A percentile compares a stretch with the other conserved stretches of the same genome.
These are phyloP conservation scores for Micromussa lordhowensis DNA, from an alignment of 92 coral and sea anemone genomes.

Conservation along the genomic window DNA sequence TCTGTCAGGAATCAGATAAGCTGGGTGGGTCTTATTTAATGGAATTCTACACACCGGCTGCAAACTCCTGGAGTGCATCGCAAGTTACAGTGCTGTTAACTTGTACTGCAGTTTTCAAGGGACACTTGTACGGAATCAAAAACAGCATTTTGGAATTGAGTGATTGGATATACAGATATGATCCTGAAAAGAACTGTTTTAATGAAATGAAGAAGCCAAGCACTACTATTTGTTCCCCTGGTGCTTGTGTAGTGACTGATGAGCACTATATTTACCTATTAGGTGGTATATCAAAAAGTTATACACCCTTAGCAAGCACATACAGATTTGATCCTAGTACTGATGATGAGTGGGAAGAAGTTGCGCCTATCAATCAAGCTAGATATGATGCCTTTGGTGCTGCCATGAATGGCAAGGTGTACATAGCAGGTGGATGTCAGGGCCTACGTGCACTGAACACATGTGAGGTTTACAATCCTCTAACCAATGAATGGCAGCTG, in stretches of 20 bases:
- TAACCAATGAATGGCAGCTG: constrained; percentile 7
- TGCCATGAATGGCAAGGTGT: constrained; percentile 21
- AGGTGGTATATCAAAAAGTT: constrained; percentile 14
- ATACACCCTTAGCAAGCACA: not conserved
- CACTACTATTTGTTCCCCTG: not conserved
- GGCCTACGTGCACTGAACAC: not conserved
- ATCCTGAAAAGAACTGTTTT: not conserved
- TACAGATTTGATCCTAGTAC: not conserved
- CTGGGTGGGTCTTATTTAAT: not conserved
- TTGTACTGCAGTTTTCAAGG: not conserved
- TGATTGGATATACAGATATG: not conserved
- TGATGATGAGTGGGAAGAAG: not conserved
- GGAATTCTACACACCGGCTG: not conserved
- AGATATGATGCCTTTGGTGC: constrained; percentile 1
- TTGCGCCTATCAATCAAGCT: not conserved
- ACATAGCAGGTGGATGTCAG: constrained; percentile 1
- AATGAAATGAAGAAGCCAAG: too few relatives aligned
- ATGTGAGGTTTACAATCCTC: constrained; percentile 7
- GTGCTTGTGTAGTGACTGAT: not conserved
- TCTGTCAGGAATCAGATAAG: not conserved
- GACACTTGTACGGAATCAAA: not conserved
- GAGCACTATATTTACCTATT: not conserved
- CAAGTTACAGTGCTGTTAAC: not conserved
- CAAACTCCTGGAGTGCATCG: not conserved
- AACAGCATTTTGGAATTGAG: too few relatives aligned